These are phyloP conservation scores for Synchiropus splendidus DNA, from an alignment of 2,113 vertebrate species.

Conservation along the genomic window DNA sequence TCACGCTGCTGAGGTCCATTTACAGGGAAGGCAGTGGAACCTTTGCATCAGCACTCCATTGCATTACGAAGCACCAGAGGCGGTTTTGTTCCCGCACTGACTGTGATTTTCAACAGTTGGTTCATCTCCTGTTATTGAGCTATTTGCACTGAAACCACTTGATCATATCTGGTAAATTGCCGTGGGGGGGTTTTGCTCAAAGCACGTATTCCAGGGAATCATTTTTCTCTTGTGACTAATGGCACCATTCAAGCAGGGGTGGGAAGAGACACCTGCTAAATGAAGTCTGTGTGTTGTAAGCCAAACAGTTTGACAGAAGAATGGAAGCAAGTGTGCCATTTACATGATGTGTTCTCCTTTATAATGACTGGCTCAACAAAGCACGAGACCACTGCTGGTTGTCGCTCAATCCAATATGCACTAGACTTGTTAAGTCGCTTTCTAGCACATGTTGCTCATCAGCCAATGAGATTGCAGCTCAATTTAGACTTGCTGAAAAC, in stretches of 20 bases:
- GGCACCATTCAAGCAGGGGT: background rate
- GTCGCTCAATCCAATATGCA: too few relatives aligned
- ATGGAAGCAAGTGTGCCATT: too few relatives aligned
- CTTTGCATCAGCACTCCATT: slow-evolving; percentile 19
- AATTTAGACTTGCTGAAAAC: too few relatives aligned
- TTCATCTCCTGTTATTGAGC: slow-evolving; percentile 17
- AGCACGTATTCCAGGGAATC: slow-evolving; percentile 6
- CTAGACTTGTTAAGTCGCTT: too few relatives aligned
- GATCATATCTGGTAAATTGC: slow-evolving; percentile 15
- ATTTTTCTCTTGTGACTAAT: slow-evolving; percentile 8
- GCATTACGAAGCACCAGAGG: slow-evolving; percentile 9
- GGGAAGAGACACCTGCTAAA: too few relatives aligned
- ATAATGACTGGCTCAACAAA: too few relatives aligned
- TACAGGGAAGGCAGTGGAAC: slow-evolving; percentile 6
- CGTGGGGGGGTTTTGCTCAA: background rate
- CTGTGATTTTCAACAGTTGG: background rate
- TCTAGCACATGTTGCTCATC: too few relatives aligned
- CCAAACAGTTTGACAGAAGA: too few relatives aligned
- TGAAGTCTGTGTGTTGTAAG: too few relatives aligned
- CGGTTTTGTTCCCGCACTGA: slow-evolving; percentile 3
- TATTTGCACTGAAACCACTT: slow-evolving; percentile 3
- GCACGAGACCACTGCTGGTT: too few relatives aligned
- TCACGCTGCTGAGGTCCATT: slow-evolving; percentile 4
- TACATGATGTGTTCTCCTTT: too few relatives aligned
- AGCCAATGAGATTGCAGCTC: too few relatives aligned